Evolutionary conservation across 2,888 invertebrate species (phyloP), one percentile per base, ranked within the genome.

Genomic region (Ypsolopha scabrella): DNA sequence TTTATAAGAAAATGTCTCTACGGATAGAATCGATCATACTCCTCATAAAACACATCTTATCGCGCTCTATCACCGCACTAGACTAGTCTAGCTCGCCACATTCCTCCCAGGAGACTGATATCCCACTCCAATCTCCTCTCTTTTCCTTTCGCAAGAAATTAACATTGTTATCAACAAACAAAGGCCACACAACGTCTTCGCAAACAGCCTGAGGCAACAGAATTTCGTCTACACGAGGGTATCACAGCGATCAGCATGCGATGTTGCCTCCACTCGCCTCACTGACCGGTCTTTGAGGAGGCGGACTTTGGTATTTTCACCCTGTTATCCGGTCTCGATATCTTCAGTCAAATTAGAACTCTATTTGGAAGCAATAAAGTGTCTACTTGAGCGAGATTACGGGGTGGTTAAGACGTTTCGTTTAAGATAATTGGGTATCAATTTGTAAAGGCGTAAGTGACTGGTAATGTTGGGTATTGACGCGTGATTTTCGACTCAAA

Each of bases 401-500:
- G 24, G 24, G 4, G 24, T 24, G 24, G 24, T 24, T 24, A 24
- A 24, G 24, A 24, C 24, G 43, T 43, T 43, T 43, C 14, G 43
- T 43, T n/a, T 13, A 43, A 38, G 38, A n/a, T 8, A 38, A 38
- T 38, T 38, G 2, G 6, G n/a, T 38, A 10, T 8, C 38, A 13
- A 43, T 43, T 43, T 43, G 14, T 13, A 43, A 43, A 8, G 43
- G n/a, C 43, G 43, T 43, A 43, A 13, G 43, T 43, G 43, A 13
- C n/a, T 43, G n/a, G 14, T 13, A 13, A 11, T 13, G 11, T 43
- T 6, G 11, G n/a, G 13, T 43, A 13, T 14, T 1, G 43, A 13
- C 13, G 43, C 8, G 8, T 14, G 58, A 50, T 63, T 24, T 24
- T 24, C 24, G 24, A 24, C 24, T 24, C 24, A 24, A 24, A 58